Evolutionary conservation across 2,113 vertebrate genomes (phyloP), one percentile per base, ranked within the genome.

Genomic region (Ceuthmochares aereus): DNA sequence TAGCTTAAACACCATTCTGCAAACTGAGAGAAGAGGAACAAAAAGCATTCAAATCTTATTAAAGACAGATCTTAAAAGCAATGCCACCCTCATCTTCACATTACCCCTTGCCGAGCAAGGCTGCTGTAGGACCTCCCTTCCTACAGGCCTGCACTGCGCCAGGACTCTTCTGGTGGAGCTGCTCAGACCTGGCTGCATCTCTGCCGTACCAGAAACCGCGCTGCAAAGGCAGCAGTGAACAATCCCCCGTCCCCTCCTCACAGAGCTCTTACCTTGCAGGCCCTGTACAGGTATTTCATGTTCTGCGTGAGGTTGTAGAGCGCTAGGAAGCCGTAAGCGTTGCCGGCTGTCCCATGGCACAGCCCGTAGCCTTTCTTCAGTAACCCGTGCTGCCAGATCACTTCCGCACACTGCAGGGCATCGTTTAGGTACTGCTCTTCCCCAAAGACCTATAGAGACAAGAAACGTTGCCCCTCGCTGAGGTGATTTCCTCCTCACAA

Each of bases 1-100:
- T 99, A 99, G 96, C 99, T 99, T 97, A 99, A 98, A 94, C 99
- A 99, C 99, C 99, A 99, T 90, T 99, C 99, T 73, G 99, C 99
- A 97, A 99, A 99, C 99, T 99, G 90, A 76, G 89, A 82, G 88
- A 23, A 79, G 63, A 90, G 80, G 47, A 76, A 95, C 16, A 92
- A 54, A 36, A 54, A 40, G 6, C 1, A 3, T 69, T 70, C 7
- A 60, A 1, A 55, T 26, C 20, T 74, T 45, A 19, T 72, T 70
- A 51, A 56, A 68, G 45, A 27, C 5, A 6, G 37, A n/a, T 21
- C 29, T 60, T 70, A 12, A 42, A 52, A 80, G 49, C 34, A 56
- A 56, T 4, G 30, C 18, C 20, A 32, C 14, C 16, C 37, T 51
- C 43, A 27, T 55, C 17, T 17, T 69, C 56, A 29, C 0, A 2